Percentiles rank a stretch among this genome's conserved stretches.
Evolutionary conservation across 2,888 invertebrate genomes (phyloP).

Genomic region (Drosophila picticornis): DNA sequence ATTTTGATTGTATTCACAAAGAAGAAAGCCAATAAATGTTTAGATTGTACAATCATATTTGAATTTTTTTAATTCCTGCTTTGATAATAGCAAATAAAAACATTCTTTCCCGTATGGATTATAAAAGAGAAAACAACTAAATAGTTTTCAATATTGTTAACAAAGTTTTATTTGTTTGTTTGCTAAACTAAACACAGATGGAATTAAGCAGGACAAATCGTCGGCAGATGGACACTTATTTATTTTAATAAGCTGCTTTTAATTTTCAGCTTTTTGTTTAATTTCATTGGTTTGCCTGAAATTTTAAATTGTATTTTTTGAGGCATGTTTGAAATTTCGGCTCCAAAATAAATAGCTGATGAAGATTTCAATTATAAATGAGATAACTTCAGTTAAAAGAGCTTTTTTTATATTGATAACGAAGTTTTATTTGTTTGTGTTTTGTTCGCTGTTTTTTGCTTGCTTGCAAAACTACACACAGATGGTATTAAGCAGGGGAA

Average conservation of each 20-base stretch:
- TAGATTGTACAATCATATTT: background rate
- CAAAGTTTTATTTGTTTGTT: constrained; percentile 47
- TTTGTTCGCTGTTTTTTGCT: background rate
- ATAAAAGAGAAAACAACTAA: constrained; percentile 26
- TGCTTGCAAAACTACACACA: constrained; percentile 64
- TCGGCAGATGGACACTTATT: background rate
- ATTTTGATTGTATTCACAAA: background rate
- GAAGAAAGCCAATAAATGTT: background rate
- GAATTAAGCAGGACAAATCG: constrained; percentile 69
- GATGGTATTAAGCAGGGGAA: constrained; percentile 72
- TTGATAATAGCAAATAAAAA: background rate
- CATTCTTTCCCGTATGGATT: background rate
- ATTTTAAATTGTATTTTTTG: background rate
- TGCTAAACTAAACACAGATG: constrained; percentile 65
- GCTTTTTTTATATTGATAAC: constrained; percentile 25
- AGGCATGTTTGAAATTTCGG: background rate
- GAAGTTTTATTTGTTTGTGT: constrained; percentile 42
- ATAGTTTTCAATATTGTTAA: constrained; percentile 12
- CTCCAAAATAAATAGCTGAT: background rate
- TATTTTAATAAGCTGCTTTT: background rate
- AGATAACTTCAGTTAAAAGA: constrained; percentile 3
- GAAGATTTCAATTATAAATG: constrained; percentile 20
- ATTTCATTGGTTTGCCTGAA: background rate
- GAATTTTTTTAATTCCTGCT: background rate
- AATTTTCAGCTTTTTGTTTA: background rate